Conservation (phyloP, 2,113 vertebrate species). For the Brachypodius melanocephalos region DNA sequence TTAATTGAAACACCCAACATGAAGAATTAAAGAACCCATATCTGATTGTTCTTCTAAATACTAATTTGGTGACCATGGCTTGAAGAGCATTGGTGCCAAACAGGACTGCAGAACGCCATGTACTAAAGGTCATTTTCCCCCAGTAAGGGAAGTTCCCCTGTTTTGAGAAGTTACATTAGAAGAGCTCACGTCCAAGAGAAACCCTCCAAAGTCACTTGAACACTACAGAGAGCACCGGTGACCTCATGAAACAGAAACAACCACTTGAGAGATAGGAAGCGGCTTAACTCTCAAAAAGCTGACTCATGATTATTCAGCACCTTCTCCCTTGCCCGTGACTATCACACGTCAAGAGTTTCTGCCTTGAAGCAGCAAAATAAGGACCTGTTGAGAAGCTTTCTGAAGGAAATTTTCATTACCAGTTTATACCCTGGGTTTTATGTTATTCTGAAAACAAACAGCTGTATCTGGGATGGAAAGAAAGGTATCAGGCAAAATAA, state of each 20-base stretch:
- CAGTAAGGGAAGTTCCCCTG: not conserved
- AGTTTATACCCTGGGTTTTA: not conserved
- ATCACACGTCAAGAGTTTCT: not conserved
- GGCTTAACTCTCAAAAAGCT: constrained; percentile 7
- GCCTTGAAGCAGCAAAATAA: not conserved
- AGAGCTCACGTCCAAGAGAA: not conserved
- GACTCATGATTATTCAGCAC: constrained; percentile 58
- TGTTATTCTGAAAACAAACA: not conserved
- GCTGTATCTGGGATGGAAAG: not conserved
- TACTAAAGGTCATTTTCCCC: not conserved
- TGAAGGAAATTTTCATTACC: not conserved
- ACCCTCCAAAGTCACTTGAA: not conserved
- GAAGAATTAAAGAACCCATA: not conserved
- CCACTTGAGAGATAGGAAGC: not conserved
- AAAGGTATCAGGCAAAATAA: not conserved
- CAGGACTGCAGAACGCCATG: fast-evolving
- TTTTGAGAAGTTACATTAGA: not conserved
- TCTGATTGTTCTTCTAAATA: not conserved
- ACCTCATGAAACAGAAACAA: not conserved
- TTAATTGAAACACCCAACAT: not conserved
- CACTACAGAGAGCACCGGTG: fast-evolving
- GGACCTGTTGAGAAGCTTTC: not conserved
- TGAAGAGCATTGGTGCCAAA: not conserved
- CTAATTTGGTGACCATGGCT: not conserved
- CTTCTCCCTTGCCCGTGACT: not conserved